Evolutionary conservation across 1,140 invertebrate genomes (phyloP).

Genomic region (Leptinotarsa texana): DNA sequence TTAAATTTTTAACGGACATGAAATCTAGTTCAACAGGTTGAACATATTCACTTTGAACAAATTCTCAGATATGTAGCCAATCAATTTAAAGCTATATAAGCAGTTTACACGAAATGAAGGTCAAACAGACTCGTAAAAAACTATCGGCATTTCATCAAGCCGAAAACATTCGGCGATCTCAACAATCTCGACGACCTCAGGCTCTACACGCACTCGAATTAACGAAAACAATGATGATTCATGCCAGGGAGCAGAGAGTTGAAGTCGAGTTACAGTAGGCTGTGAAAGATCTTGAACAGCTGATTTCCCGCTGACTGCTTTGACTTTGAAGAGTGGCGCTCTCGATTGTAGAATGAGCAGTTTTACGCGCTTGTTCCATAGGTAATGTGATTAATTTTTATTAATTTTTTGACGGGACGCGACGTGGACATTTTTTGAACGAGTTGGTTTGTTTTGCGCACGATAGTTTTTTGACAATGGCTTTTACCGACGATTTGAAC

Average conservation of each 20-base stretch:
- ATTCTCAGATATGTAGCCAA: no score
- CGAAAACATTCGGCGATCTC: background rate
- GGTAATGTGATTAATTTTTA: slow-evolving; percentile 2
- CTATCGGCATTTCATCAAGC: slow-evolving; percentile 2
- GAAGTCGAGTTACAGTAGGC: background rate
- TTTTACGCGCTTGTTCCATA: background rate
- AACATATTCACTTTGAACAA: no score
- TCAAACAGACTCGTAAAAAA: background rate
- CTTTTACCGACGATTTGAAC: background rate
- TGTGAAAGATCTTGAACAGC: background rate
- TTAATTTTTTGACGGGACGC: background rate
- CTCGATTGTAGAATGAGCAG: slow-evolving; percentile 2
- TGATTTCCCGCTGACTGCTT: slow-evolving; percentile 3
- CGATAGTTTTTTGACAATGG: background rate
- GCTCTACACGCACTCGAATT: background rate
- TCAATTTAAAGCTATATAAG: background rate
- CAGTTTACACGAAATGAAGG: background rate
- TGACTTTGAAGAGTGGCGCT: slow-evolving; percentile 5
- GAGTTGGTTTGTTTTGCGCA: background rate
- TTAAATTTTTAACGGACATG: no score
- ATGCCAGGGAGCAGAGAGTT: background rate
- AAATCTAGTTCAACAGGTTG: no score
- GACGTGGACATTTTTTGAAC: background rate
- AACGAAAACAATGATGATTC: slow-evolving; percentile 3
- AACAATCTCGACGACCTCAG: background rate